Evolutionary conservation across 2,888 invertebrate species (phyloP), one percentile per base, ranked within the genome.

Genomic region (Drosophila pseudotalamancana): DNA sequence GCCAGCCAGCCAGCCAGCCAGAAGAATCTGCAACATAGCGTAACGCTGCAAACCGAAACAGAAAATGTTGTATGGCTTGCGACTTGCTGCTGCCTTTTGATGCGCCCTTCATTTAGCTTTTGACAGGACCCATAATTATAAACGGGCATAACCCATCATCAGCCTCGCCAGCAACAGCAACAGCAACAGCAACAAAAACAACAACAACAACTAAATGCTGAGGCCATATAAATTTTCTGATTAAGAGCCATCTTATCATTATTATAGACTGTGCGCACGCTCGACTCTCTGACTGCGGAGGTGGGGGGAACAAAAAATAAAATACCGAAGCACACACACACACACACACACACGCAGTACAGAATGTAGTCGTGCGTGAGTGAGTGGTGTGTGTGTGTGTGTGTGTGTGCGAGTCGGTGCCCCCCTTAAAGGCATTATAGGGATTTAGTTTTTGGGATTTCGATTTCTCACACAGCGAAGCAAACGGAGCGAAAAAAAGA

Each of bases 211-310:
- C 77, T 85, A 84, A 82, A 78, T 87, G 81, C 79, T 81, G 80
- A 78, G 80, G 82, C 73, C 67, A 89, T 89, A 90, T 90, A 90
- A 88, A 90, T 90, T 90, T 90, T 90, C 89, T 90, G 90, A 90
- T 90, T 90, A 90, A 90, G 90, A 90, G 90, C 86, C 90, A 90
- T 90, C 90, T 90, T 91, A 90, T 90, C 90, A 90, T 90, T 89
- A 90, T 88, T 84, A 84, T 87, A 80, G 89, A 86, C 81, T 85
- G 83, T 79, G 85, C 82, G 82, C 85, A 87, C 87, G 83, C 85
- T 87, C 76, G 57, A 40, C 61, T 46, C 46, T 46, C 31, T 12
- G 64, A 34, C 55, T 43, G 12, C 40, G 62, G 39, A 57, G 67
- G 53, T 39, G 50, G 66, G 63, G 51, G 32, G 18, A 37, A 46